Conservation (phyloP, 2,888 invertebrate genomes). For the Pterostichus madidus region DNA sequence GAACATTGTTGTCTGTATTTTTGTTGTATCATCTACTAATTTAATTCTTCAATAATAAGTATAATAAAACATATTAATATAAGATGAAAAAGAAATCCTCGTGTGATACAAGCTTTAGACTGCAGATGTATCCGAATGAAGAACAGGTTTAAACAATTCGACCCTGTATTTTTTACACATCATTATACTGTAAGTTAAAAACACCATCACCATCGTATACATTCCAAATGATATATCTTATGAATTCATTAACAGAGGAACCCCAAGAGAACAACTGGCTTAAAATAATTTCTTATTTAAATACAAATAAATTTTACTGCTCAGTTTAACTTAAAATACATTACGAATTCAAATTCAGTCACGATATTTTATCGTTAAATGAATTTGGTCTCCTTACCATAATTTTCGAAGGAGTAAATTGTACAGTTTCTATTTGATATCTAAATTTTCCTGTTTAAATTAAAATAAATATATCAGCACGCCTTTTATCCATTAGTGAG, state of each 20-base stretch:
- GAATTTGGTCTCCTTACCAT: neutral
- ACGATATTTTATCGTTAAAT: conserved; percentile 8
- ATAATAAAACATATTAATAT: too few relatives aligned
- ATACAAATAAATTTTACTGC: conserved; percentile 47
- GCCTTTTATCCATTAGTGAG: too few relatives aligned
- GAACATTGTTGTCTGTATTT: too few relatives aligned
- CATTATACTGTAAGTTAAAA: conserved; percentile 22
- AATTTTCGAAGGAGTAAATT: too few relatives aligned
- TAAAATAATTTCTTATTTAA: conserved; percentile 54
- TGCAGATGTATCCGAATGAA: conserved; percentile 36
- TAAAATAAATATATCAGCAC: too few relatives aligned
- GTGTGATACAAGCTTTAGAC: conserved; percentile 25
- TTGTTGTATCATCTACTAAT: too few relatives aligned
- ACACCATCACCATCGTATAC: conserved; percentile 25
- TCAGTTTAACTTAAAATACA: neutral
- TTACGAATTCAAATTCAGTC: conserved; percentile 11
- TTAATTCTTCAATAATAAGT: too few relatives aligned
- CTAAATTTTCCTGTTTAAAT: too few relatives aligned
- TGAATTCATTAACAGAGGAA: conserved; percentile 26
- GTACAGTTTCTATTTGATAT: too few relatives aligned
- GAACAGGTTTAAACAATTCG: conserved; percentile 45
- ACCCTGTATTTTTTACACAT: conserved; percentile 30
- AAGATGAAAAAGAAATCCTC: neutral
- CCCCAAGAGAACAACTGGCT: neutral
- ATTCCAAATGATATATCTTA: conserved; percentile 46